Conservation (phyloP, 2,797 vertebrate species). For the Propithecus deckenii region DNA sequence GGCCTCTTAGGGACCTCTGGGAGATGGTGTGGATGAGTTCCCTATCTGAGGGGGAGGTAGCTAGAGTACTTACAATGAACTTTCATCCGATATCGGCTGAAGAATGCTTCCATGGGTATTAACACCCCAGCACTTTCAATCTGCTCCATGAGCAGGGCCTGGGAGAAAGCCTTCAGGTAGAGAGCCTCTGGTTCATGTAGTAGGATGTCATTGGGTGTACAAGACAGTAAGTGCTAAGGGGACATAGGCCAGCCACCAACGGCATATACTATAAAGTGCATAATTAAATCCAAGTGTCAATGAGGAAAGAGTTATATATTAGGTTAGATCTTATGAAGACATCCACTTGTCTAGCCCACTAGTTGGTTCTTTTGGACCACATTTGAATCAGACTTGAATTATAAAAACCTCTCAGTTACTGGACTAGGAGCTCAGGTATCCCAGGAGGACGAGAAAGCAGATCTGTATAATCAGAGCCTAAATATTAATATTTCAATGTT, state of each 20-base stretch:
- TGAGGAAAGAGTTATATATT: background rate
- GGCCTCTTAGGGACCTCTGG: background rate
- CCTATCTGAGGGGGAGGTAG: background rate
- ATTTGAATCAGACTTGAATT: background rate
- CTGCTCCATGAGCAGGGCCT: background rate
- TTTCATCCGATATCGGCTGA: background rate
- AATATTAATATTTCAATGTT: background rate
- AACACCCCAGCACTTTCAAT: background rate
- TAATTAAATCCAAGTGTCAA: background rate
- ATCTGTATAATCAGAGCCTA: background rate
- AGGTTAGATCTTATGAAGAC: background rate
- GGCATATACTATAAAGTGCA: background rate
- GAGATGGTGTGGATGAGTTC: background rate
- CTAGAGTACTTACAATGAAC: background rate
- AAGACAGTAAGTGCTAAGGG: background rate
- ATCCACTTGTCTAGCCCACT: background rate
- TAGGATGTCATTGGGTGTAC: background rate
- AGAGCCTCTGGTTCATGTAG: background rate
- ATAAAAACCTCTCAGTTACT: background rate
- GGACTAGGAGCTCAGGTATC: background rate
- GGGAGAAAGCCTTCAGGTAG: background rate
- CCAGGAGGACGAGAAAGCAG: background rate
- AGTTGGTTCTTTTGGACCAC: constrained; percentile 8
- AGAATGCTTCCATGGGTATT: background rate
- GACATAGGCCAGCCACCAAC: background rate